phyloP scores from a whole-genome alignment of 2,888 invertebrate genomes.

The Ochlodes sylvanus region DNA sequence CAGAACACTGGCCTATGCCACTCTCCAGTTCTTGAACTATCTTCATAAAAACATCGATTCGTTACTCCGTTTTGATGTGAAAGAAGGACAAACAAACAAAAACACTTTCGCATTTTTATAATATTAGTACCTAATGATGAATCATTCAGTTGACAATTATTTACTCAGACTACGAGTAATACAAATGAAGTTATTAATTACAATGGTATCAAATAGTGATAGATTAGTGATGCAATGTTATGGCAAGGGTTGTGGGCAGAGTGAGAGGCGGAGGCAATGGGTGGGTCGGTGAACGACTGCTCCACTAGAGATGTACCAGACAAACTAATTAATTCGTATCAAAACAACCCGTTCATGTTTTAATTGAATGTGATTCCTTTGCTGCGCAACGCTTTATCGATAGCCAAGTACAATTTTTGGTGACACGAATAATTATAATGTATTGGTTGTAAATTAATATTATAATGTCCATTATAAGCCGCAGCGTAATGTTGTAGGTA shows the following conservation, averaged over 20 bases:
- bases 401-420: too few species aligned
- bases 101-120: too few species aligned
- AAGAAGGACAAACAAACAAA: too few species aligned
- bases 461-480: too few species aligned
- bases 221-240: conserved; percentile 23
- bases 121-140: neutral
- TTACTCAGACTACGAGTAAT: neutral
- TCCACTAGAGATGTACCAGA: conserved; percentile 22
- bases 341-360: conserved; percentile 1
- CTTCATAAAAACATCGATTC: too few species aligned
- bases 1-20: too few species aligned
- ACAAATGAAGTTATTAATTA: conserved; percentile 5
- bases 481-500: too few species aligned
- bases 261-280: conserved; percentile 26
- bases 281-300: conserved; percentile 41
- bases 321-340: conserved; percentile 1
- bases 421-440: too few species aligned
- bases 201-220: conserved; percentile 21
- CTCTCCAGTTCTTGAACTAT: too few species aligned
- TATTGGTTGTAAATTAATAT: too few species aligned
- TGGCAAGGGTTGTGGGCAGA: conserved; percentile 32
- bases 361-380: neutral
- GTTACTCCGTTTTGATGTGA: too few species aligned
- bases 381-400: too few species aligned
- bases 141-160: neutral